Percentiles rank a stretch among this genome's conserved stretches.
Conservation (phyloP, 2,797 vertebrate species). For the Hypotaenidia philippensis region DNA sequence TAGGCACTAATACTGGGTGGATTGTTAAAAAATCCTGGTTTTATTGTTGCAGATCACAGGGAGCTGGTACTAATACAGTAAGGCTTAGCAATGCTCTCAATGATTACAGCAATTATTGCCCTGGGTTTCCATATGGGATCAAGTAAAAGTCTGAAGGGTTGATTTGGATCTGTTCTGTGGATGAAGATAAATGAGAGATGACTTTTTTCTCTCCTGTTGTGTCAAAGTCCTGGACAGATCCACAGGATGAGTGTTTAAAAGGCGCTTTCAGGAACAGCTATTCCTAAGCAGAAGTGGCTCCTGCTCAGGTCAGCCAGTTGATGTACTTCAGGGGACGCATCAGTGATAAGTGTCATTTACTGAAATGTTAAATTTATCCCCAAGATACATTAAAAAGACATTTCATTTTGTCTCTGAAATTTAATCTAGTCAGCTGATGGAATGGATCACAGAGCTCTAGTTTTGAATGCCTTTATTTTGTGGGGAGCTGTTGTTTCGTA, state of each 20-base stretch:
- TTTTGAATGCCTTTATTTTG: conserved; percentile 39
- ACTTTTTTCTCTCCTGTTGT: neutral
- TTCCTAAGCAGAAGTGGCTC: neutral
- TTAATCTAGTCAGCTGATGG: neutral
- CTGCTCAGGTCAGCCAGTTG: neutral
- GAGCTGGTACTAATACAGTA: neutral
- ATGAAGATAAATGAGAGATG: neutral
- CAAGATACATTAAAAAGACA: neutral
- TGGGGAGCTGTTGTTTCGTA: neutral
- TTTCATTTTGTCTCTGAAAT: neutral
- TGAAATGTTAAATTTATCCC: neutral
- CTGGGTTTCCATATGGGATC: neutral
- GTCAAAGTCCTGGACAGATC: neutral
- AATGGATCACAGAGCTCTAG: neutral
- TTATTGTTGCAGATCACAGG: neutral
- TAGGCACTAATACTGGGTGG: neutral
- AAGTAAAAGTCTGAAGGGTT: neutral
- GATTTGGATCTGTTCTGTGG: neutral
- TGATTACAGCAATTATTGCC: neutral
- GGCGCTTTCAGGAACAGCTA: neutral
- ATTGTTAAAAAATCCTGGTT: neutral
- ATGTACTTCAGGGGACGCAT: neutral
- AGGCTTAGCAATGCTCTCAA: neutral
- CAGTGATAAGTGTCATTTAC: neutral
- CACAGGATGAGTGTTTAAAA: neutral